phyloP scores from a whole-genome alignment of 2,797 vertebrate genomes.

The Periparus ater region DNA sequence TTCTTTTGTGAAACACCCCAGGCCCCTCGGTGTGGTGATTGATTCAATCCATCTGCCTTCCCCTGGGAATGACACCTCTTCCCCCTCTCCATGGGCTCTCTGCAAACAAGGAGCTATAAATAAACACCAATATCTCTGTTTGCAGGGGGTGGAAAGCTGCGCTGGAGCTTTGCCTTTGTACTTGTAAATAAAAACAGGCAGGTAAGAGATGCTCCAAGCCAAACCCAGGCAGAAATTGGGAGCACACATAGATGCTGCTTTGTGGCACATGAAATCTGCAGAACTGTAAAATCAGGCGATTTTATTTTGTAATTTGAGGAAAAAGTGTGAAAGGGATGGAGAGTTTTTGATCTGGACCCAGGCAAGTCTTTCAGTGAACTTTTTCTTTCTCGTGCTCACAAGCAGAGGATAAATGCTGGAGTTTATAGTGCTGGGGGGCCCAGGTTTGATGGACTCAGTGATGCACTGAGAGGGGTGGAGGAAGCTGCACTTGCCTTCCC shows the following conservation, averaged over 20 bases:
- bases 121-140: background rate
- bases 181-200: background rate
- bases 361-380: background rate
- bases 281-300: background rate
- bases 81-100: background rate
- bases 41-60: background rate
- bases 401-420: background rate
- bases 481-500: background rate
- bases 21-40: background rate
- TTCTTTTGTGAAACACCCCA: conserved; percentile 2
- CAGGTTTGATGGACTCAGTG: background rate
- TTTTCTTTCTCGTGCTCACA: background rate
- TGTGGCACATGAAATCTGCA: background rate
- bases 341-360: background rate
- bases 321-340: background rate
- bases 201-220: background rate
- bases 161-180: background rate
- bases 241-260: background rate
- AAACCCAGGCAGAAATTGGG: background rate
- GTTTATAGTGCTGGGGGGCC: fast-evolving
- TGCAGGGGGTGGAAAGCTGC: background rate
- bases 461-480: background rate
- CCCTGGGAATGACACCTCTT: background rate
- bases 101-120: conserved; percentile 28
- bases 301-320: background rate